Evolutionary conservation across 2,888 invertebrate species (phyloP).

Genomic region (Diaprepes abbreviatus): DNA sequence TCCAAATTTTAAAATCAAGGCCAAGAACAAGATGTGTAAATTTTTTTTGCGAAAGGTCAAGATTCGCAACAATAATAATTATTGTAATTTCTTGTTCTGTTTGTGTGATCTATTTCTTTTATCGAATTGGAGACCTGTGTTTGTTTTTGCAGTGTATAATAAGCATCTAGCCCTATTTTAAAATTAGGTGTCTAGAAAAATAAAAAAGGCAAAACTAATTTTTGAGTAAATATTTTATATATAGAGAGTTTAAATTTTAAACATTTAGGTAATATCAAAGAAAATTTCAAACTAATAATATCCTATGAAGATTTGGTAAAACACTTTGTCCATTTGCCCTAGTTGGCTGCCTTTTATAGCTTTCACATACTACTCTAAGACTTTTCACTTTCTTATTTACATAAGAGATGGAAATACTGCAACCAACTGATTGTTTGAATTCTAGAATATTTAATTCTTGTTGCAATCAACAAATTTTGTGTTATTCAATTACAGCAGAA

Average conservation of each 20-base stretch:
- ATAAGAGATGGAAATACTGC: too few species aligned
- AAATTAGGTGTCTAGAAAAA: constrained; percentile 12
- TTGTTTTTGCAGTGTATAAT: constrained; percentile 3
- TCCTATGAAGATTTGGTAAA: too few species aligned
- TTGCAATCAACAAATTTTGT: too few species aligned
- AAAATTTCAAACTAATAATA: too few species aligned
- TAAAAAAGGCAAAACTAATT: constrained; percentile 15
- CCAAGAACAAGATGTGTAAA: constrained; percentile 35
- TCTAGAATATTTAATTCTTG: too few species aligned
- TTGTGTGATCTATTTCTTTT: neutral
- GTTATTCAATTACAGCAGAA: too few species aligned
- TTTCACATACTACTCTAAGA: too few species aligned
- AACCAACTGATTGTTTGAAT: too few species aligned
- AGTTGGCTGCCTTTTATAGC: too few species aligned
- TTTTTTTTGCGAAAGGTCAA: constrained; percentile 32
- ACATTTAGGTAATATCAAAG: neutral
- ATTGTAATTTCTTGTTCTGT: neutral
- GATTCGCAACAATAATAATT: constrained; percentile 4
- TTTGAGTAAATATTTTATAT: constrained; percentile 1
- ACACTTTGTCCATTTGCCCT: too few species aligned
- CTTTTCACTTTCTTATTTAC: too few species aligned
- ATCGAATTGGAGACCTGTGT: too few species aligned
- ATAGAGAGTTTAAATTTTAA: neutral
- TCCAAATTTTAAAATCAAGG: constrained; percentile 46
- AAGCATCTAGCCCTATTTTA: constrained; percentile 10